Conservation (phyloP, 1,140 invertebrate genomes). For the Cylas formicarius region DNA sequence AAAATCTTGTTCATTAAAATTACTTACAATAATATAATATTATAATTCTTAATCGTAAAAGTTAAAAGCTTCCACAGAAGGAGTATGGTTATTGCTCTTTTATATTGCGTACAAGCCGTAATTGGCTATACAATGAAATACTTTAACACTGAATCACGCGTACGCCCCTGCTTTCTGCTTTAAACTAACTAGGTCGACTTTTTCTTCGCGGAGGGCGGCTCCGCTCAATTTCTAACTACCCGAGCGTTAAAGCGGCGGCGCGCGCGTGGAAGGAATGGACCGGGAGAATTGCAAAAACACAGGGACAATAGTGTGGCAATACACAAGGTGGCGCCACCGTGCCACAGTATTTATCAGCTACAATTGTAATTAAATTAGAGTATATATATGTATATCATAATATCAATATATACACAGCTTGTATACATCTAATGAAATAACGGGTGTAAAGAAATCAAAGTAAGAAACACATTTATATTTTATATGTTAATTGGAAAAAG, state of each 20-base stretch:
- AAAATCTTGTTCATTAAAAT: constrained; percentile 43
- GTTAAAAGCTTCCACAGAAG: constrained; percentile 47
- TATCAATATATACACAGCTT: constrained; percentile 43
- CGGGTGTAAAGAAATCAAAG: constrained; percentile 30
- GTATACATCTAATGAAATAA: constrained; percentile 42
- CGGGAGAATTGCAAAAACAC: constrained; percentile 31
- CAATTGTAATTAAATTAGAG: constrained; percentile 35
- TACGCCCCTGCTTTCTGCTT: too few relatives aligned
- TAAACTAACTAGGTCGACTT: not conserved
- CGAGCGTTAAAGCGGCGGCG: not conserved
- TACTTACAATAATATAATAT: constrained; percentile 43
- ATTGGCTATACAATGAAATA: constrained; percentile 32
- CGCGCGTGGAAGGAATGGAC: constrained; percentile 17
- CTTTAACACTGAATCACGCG: constrained; percentile 17
- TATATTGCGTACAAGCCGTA: constrained; percentile 45
- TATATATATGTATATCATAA: constrained; percentile 38
- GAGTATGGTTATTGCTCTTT: constrained; percentile 49
- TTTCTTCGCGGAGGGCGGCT: too few relatives aligned
- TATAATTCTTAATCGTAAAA: constrained; percentile 43
- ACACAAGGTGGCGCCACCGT: constrained; percentile 37
- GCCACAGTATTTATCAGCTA: constrained; percentile 37
- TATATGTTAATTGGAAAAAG: too few relatives aligned
- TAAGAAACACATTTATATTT: too few relatives aligned
- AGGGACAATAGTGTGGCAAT: constrained; percentile 37
- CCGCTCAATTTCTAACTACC: too few relatives aligned